These are phyloP conservation scores for Poliocrania exsul DNA, from an alignment of 2,797 vertebrate species.

Conservation along the genomic window DNA sequence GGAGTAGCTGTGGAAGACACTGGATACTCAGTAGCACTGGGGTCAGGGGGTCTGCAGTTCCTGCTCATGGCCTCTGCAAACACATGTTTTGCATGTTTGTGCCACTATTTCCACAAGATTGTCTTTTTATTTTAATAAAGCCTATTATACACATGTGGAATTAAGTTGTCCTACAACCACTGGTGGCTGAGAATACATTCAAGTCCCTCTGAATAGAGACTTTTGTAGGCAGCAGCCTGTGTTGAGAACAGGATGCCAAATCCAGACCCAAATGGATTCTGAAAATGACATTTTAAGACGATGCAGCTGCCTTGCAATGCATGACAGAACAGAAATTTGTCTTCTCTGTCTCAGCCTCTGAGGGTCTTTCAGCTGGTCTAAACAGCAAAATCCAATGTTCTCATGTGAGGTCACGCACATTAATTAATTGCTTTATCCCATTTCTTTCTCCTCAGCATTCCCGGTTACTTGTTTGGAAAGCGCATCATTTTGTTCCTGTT, in stretches of 20 bases:
- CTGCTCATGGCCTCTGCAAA: background rate
- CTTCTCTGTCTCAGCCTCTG: background rate
- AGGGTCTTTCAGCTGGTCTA: background rate
- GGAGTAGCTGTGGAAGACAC: background rate
- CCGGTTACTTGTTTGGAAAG: conserved; percentile 93
- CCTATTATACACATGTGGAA: background rate
- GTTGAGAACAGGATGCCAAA: background rate
- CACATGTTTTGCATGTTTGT: background rate
- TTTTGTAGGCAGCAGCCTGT: background rate
- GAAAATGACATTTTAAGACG: background rate
- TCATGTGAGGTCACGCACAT: fast-evolving
- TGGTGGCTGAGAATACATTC: background rate
- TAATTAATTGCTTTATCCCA: background rate
- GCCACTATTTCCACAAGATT: background rate
- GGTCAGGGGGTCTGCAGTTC: background rate
- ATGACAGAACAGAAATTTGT: background rate
- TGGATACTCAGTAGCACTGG: fast-evolving
- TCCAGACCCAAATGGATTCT: background rate
- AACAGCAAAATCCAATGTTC: background rate
- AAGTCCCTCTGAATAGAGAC: background rate
- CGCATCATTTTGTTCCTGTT: conserved; percentile 89
- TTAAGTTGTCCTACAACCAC: background rate
- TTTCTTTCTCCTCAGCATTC: conserved; percentile 82
- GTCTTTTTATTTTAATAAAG: background rate
- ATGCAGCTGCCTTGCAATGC: background rate